Conservation (phyloP, 92 coral and sea anemone genomes). For the Phymanthus crucifer region DNA sequence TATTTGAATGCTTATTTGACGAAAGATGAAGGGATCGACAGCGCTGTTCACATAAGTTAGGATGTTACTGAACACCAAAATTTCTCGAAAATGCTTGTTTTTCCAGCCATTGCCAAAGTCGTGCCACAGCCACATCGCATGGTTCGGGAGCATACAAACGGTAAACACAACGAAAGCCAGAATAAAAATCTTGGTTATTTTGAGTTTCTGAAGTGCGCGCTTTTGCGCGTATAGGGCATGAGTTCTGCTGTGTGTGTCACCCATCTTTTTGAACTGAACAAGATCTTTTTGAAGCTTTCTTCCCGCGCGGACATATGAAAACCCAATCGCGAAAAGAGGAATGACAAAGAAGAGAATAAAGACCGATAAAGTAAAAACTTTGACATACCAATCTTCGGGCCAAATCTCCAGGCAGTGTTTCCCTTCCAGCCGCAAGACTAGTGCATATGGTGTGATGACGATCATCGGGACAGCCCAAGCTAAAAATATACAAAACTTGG, state of each 20-base stretch:
- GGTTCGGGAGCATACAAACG: conserved; percentile 86
- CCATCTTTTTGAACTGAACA: conserved; percentile 37
- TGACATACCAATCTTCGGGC: conserved; percentile 78
- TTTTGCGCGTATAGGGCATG: conserved; percentile 33
- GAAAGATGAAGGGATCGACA: conserved; percentile 84
- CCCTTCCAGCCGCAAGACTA: conserved; percentile 55
- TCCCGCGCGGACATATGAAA: conserved; percentile 83
- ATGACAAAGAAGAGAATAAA: conserved; percentile 74
- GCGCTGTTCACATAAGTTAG: conserved; percentile 79
- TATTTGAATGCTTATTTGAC: conserved; percentile 51
- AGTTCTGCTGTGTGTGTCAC: conserved; percentile 39
- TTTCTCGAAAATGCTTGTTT: conserved; percentile 44
- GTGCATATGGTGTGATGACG: conserved; percentile 82
- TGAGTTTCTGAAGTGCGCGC: conserved; percentile 67
- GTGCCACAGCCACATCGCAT: conserved; percentile 87
- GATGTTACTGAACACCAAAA: conserved; percentile 69
- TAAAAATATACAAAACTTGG: conserved; percentile 51
- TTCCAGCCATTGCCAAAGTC: conserved; percentile 63
- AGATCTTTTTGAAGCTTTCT: conserved; percentile 60
- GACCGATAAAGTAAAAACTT: conserved; percentile 72
- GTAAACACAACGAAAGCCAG: conserved; percentile 80
- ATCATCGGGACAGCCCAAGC: conserved; percentile 72
- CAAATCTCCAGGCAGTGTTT: conserved; percentile 75
- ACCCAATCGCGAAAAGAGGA: conserved; percentile 76
- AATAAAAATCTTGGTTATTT: conserved; percentile 76